Base-by-base conservation (phyloP, 2,888 invertebrate species). In the Pogonocherus hispidulus region DNA sequence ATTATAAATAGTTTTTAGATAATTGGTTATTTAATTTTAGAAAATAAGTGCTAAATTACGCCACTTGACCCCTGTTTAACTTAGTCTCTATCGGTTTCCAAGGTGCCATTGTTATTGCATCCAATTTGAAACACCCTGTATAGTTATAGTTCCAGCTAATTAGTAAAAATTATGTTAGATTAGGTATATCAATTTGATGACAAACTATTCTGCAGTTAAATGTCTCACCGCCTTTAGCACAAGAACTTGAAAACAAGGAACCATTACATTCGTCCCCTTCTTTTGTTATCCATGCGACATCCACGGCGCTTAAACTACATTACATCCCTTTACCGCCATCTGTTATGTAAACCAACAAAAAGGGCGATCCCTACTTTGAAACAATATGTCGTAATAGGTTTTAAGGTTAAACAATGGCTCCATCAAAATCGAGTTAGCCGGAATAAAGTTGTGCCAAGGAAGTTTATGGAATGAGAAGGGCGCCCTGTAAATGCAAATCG, bases 361-460 rank as follows among this genome's bases (percentile, higher is more conserved):
- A 57, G 55, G 55, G 18, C 14, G 32, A 20, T 32, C 55, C 55
- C 55, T 11, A 35, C 22, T 22, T 27, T 18, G 57, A 22, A 57
- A 57, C 57, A 57, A 57, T 57, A 46, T 57, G 57, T 57, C 20
- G 18, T 57, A 57, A 57, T 57, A 57, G 57, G 46, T 57, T 46
- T 46, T 57, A 22, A 57, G 57, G 57, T 57, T 57, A 57, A 46
- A 46, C 57, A 57, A 57, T 46, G 20, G 57, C 57, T 57, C 22
- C 14, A 57, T 57, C 16, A 57, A 57, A 57, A 57, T 46, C 18
- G 41, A 57, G 57, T 46, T 57, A 46, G 46, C 44, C 18, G 22
- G 44, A 57, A 57, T 57, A 46, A 57, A 57, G 46, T 46, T 57
- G 57, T 16, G 16, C 57, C 14, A 8, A 22, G 27, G 46, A 57